Evolutionary conservation across 2,888 invertebrate genomes (phyloP).

Genomic region (Lucinisca nassula): DNA sequence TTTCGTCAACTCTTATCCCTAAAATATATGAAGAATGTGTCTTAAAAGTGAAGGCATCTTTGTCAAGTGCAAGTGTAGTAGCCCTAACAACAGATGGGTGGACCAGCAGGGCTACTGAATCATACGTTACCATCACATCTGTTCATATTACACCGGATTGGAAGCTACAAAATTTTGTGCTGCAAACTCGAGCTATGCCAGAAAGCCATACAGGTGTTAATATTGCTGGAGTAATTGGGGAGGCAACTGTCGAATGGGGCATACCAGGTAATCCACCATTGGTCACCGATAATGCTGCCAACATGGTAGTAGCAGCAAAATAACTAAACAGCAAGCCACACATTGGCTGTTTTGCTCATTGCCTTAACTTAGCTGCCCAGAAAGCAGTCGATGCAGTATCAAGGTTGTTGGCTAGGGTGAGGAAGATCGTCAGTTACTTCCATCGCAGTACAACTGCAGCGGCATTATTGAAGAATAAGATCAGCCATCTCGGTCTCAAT

Average conservation of each 20-base stretch:
- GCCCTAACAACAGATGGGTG: constrained; percentile 29
- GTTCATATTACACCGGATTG: constrained; percentile 38
- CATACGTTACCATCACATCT: constrained; percentile 31
- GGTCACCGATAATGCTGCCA: constrained; percentile 51
- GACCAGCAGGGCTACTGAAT: constrained; percentile 20
- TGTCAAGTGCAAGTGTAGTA: constrained; percentile 26
- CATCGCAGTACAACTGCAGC: constrained; percentile 18
- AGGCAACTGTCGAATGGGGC: constrained; percentile 31
- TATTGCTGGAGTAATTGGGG: constrained; percentile 34
- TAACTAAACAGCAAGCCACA: constrained; percentile 21
- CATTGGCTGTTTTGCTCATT: constrained; percentile 50
- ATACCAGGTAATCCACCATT: constrained; percentile 13
- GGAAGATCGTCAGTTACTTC: constrained; percentile 14
- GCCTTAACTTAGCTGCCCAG: constrained; percentile 41
- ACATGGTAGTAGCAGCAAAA: constrained; percentile 39
- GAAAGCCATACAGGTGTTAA: constrained; percentile 42
- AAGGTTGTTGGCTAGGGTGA: neutral
- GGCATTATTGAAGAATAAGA: constrained; percentile 11
- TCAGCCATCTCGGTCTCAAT: neutral
- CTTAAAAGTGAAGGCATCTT: constrained; percentile 12
- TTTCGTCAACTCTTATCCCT: constrained; percentile 29
- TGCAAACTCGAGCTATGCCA: too few relatives aligned
- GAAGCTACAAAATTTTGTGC: constrained; percentile 5
- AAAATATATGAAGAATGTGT: constrained; percentile 19
- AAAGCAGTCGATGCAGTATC: constrained; percentile 14